Evolutionary conservation across 1,140 invertebrate species (phyloP), one percentile per base, ranked within the genome.

Genomic region (Tigriopus japonicus): DNA sequence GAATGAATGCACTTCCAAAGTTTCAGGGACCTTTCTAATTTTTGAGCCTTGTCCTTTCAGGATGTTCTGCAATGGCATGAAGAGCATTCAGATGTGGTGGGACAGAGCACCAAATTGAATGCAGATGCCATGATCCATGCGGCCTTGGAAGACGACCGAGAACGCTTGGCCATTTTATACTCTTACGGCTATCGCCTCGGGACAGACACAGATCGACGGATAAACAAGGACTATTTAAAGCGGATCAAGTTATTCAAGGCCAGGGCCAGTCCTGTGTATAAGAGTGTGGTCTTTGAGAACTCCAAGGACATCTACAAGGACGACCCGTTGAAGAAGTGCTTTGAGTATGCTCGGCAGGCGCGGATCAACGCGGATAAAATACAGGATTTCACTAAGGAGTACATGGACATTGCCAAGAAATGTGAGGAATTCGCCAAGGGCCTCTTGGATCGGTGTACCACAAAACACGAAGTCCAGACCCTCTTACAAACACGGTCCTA

Each of bases 321-420:
- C 23, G 58, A 60, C 42, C 42, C 45, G 12, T 41, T 52, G 35
- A 60, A 52, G 15, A 60, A 15, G 42, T 21, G 19, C 58, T 60
- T 60, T 58, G 55, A 58, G 41, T 92, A 90, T 68, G 86, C 85
- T 6, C 85, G 84, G 68, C 81, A 86, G 67, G 90, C 90, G 0
- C 81, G 91, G 67, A 84, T 85, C 60, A 95, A 94, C 62, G 79
- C 87, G 61, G 88, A 87, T 71, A 78, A 80, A 56, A 80, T 84
- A 14, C 76, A 79, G 63, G 77, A 60, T 23, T 60, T 60, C 42
- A 60, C 35, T 23, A 52, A 15, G n/a, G 58, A 60, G 41, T 60
- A 52, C 58, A 53, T 13, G 35, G 58, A 49, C 42, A 52, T 60
- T 19, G 58, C 58, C 15, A 23, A 23, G 12, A 60, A 60, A 35